Evolutionary conservation across 2,888 invertebrate species (phyloP), one percentile per base, ranked within the genome.

Genomic region (Unio pictorum): DNA sequence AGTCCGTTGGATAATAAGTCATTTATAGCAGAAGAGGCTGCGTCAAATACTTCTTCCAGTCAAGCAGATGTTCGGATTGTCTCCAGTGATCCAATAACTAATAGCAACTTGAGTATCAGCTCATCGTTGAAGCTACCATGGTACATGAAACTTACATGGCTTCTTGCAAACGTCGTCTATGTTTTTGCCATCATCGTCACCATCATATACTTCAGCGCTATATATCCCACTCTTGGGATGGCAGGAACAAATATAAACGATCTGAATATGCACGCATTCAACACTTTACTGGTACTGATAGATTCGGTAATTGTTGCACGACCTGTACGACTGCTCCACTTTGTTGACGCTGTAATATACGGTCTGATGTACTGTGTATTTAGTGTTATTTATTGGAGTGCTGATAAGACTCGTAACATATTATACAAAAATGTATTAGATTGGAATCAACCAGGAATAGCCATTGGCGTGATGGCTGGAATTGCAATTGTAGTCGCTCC

Each of bases 401-500:
- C 65, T 3, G 86, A 88, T 68, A 81, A 78, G n/a, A 65, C 67
- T 15, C 75, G 74, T n/a, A 79, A 84, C 61, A 84, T 88, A 5
- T 66, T 89, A 2, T 89, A 89, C 69, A 77, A 79, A 0, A 70
- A 69, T 7, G 81, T 89, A 4, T 67, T 88, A 23, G 88, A 89
- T 69, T 89, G 87, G 86, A 87, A 84, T 67, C 66, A 81, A 17
- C 84, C 86, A 0, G 81, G 77, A 3, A 65, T 69, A 55, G 80
- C 84, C 17, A 26, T 70, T 4, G 71, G 72, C 0, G 65, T 83
- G 18, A 69, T 79, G 8, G 55, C 73, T 18, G 66, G 78, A 1
- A 20, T 86, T 28, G 71, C 73, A 5, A 20, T 84, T 4, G 57
- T 84, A 1, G 68, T 74, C 0, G 69, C 81, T 2, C 80, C 82